Base-by-base conservation (phyloP, 2,888 invertebrate species). In the Drosophila infuscata region DNA sequence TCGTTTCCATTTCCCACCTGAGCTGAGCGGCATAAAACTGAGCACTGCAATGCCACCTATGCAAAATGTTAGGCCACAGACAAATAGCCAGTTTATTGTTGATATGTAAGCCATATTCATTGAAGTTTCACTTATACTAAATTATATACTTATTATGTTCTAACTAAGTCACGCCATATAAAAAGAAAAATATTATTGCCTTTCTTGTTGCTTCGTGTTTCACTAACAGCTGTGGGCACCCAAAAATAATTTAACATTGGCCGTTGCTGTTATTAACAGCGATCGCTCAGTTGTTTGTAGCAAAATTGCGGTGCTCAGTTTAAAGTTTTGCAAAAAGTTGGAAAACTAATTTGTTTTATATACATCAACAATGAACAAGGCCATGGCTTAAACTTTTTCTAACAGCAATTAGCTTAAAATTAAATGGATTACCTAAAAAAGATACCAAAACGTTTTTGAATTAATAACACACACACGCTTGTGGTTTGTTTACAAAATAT, bases 1-100 rank as follows among this genome's bases (percentile, higher is more conserved):
- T 49, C 53, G 54, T 20, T 25, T 53, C 69, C 62, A 74, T 29
- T 38, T 6, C 41, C 3, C 20, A 92, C 92, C 92, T 69, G 92
- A 90, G 35, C 84, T 83, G 25, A 92, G 82, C 43, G 92, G 92
- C 86, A 92, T 85, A n/a, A 92, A 66, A 76, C 92, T 92, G 36
- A 92, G 82, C 38, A 92, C 89, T 36, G 89, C 76, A 43, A 92
- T 83, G 63, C 91, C 92, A 25, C 92, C 92, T 35, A 92, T 30
- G 48, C 92, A 92, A 68, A 92, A 90, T 12, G 85, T 69, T 20
- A 92, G 74, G 20, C 92, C 92, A 69, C 91, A 92, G 15, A 92
- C 88, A 54, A 92, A 91, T 7, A 92, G 52, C 92, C 91, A 92
- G 60, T 92, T 92, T 7, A 92, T 86, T 12, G 89, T 91, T 57